Base-by-base conservation (phyloP, 1,140 invertebrate genomes). In the Anoplolepis gracilipes region DNA sequence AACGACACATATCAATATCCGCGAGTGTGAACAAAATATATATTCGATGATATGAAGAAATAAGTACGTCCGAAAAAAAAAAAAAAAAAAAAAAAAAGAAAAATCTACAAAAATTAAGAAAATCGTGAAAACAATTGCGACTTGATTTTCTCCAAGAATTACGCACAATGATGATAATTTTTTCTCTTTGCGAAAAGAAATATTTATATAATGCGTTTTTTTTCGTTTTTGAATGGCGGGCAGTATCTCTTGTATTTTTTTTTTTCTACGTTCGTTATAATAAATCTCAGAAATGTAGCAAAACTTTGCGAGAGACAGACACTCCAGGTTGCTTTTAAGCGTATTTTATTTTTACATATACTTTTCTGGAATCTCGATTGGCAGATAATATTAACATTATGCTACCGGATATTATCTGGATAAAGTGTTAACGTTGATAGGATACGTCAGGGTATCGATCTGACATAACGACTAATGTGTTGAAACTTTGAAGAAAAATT, bases 171-270 rank as follows among this genome's bases (percentile, higher is more conserved):
- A 39, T 81, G 6, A 22, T 22, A 13, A 46, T 72, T 82, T 81
- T 11, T 70, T 19, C 59, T 10, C 7, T 28, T 16, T n/a, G 13
- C 33, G 19, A 57, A 64, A 85, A 28, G 28, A 33, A 11, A 11
- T 77, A 33, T 28, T 30, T 69, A n/a, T 11, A 62, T 8, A 11
- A 86, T 82, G 59, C 42, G 46, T 61, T 72, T 73, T 49, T 42
- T 42, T 55, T 85, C 13, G 36, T n/a, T n/a, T n/a, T n/a, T n/a
- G 28, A 86, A 73, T 33, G 78, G 28, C 75, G 69, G 78, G 78
- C 85, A 86, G 85, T 86, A 82, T 85, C 77, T 82, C 62, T 59
- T 85, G 33, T 62, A 64, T 73, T 30, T 82, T 13, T 46, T 69
- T 79, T 42, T 16, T 39, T 36, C 46, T 53, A 69, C 22, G 8